These are phyloP conservation scores for Didymodactylos carnosus DNA, from an alignment of 2,888 invertebrate species.

Conservation along the genomic window DNA sequence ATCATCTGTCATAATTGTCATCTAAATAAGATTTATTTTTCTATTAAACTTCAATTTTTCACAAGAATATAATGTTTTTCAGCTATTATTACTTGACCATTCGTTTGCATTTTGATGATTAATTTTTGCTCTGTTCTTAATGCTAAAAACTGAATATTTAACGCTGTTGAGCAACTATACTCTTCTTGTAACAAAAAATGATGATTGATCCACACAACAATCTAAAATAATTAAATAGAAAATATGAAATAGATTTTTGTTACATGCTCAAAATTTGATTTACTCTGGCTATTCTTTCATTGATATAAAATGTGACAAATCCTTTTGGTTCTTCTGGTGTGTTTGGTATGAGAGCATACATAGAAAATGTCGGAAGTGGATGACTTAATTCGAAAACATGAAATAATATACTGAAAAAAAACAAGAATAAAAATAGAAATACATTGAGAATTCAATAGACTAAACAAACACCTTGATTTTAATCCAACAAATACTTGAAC, in stretches of 20 bases:
- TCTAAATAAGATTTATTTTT: no score
- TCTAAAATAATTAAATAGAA: conserved; percentile 18
- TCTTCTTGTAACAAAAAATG: conserved; percentile 47
- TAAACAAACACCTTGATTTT: conserved; percentile 39
- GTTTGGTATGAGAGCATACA: conserved; percentile 45
- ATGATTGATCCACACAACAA: conserved; percentile 62
- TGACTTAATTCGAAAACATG: conserved; percentile 75
- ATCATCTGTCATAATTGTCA: conserved; percentile 51
- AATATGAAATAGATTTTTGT: background rate
- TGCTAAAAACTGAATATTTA: conserved; percentile 48
- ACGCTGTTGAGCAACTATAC: conserved; percentile 24
- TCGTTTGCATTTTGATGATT: conserved; percentile 42
- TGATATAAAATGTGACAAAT: conserved; percentile 39
- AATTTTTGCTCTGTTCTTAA: conserved; percentile 46
- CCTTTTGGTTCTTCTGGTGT: conserved; percentile 32
- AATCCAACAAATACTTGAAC: conserved; percentile 65
- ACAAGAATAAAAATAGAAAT: background rate
- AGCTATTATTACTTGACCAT: conserved; percentile 28
- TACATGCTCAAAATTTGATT: conserved; percentile 9
- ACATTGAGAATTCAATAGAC: background rate
- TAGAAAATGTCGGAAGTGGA: conserved; percentile 65
- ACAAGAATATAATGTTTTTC: background rate
- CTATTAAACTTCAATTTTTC: background rate
- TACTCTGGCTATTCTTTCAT: conserved; percentile 42
- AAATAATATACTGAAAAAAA: conserved; percentile 48